These are phyloP conservation scores for Sula dactylatra DNA, from an alignment of 2,113 vertebrate genomes.

Conservation along the genomic window DNA sequence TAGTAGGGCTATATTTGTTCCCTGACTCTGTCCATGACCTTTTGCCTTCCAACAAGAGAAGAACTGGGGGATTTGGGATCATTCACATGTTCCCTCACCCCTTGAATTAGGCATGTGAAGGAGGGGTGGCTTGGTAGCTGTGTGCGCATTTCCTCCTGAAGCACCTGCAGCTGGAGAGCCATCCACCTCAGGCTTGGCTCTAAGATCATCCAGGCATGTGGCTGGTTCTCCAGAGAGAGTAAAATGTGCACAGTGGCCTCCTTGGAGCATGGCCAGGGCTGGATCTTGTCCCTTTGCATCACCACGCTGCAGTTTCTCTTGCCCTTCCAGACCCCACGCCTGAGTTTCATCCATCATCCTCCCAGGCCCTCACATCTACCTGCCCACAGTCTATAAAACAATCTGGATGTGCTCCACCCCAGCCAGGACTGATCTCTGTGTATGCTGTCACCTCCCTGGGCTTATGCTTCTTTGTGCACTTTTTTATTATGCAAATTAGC, in stretches of 20 bases:
- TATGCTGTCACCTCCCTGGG: neutral
- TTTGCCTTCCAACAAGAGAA: neutral
- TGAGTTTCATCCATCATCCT: neutral
- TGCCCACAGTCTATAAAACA: neutral
- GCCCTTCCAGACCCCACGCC: neutral
- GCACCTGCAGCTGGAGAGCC: neutral
- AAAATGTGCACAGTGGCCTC: neutral
- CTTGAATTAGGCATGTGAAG: neutral
- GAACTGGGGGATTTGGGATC: neutral
- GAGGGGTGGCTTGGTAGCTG: rapidly evolving
- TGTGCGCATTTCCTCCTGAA: neutral
- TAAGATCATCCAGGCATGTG: neutral
- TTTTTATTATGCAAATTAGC: neutral
- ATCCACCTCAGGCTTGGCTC: neutral
- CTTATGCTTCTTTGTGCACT: neutral
- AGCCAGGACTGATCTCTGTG: neutral
- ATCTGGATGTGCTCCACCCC: neutral
- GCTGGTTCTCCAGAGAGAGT: neutral
- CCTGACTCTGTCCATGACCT: neutral
- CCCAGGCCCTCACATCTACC: neutral
- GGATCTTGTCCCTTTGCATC: neutral
- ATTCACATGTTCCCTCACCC: rapidly evolving
- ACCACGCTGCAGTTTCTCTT: neutral
- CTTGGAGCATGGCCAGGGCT: neutral
- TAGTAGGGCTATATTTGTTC: neutral